phyloP scores from a whole-genome alignment of 30 jellyfish, hydroid and myxozoan species.

The Pelagia noctiluca region DNA sequence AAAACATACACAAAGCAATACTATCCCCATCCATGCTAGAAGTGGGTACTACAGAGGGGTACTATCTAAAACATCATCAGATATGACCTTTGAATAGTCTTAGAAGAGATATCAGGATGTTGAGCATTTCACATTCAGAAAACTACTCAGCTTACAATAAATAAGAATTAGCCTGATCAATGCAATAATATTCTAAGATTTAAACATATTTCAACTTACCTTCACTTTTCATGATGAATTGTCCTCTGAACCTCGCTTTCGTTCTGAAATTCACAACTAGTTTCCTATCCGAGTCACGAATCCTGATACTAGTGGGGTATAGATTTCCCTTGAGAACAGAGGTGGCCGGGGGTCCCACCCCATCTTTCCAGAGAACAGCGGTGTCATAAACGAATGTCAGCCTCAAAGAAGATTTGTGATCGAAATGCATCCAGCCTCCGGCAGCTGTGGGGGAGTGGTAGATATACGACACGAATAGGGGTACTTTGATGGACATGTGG shows the following conservation, averaged over 20 bases:
- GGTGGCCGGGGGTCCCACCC: conserved; percentile 90
- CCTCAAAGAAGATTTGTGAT: conserved; percentile 85
- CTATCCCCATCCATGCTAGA: too few species aligned
- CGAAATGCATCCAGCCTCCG: conserved; percentile 90
- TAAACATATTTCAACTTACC: conserved; percentile 30
- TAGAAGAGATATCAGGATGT: too few species aligned
- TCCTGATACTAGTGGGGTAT: conserved; percentile 86
- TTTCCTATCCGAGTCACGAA: conserved; percentile 83
- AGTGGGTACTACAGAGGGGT: too few species aligned
- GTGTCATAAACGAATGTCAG: conserved; percentile 92
- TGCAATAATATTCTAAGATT: too few species aligned
- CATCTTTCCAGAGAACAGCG: conserved; percentile 94
- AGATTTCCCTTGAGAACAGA: conserved; percentile 84
- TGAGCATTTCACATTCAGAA: too few species aligned
- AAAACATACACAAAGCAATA: neutral
- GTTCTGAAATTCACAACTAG: conserved; percentile 91
- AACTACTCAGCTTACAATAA: too few species aligned
- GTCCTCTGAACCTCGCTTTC: conserved; percentile 94
- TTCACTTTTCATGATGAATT: conserved; percentile 76
- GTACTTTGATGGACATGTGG: conserved; percentile 84
- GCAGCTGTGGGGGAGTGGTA: conserved; percentile 89
- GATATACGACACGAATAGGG: conserved; percentile 89
- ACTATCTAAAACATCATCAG: too few species aligned
- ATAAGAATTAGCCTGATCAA: too few species aligned
- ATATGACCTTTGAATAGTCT: too few species aligned